phyloP scores from a whole-genome alignment of 2,888 invertebrate species.

The Ectemnius continuus region DNA sequence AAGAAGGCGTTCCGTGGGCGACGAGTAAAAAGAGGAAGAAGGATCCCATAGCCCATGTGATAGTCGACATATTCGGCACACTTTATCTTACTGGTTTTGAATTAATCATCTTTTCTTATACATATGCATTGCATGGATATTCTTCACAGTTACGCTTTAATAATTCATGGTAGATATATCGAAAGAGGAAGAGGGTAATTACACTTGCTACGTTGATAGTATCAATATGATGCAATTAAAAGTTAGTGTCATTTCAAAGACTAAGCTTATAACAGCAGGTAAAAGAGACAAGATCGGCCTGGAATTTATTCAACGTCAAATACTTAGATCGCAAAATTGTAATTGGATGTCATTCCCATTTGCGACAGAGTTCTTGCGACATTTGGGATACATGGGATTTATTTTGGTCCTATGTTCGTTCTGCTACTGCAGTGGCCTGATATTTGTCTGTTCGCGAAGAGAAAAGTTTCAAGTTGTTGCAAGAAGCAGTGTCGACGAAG shows the following conservation, averaged over 20 bases:
- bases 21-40: constrained; percentile 68
- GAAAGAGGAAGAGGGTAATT: constrained; percentile 83
- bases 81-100: constrained; percentile 78
- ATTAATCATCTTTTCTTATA: not conserved
- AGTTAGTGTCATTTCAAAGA: constrained; percentile 79
- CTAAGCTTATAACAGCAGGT: constrained; percentile 80
- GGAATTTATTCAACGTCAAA: too few species aligned
- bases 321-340: too few species aligned
- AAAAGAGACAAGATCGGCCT: constrained; percentile 13
- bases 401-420: constrained; percentile 80
- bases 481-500: not conserved
- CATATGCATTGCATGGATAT: not conserved
- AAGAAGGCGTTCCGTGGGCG: constrained; percentile 73
- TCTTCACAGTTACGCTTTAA: not conserved
- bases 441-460: constrained; percentile 79
- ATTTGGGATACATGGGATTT: constrained; percentile 81
- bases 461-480: constrained; percentile 70
- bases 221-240: constrained; percentile 80
- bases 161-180: constrained; percentile 78
- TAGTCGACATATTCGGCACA: constrained; percentile 81
- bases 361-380: constrained; percentile 80
- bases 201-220: constrained; percentile 84
- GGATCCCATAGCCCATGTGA: constrained; percentile 78
- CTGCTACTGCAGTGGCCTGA: constrained; percentile 81
- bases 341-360: not conserved